phyloP scores from a whole-genome alignment of 2,888 invertebrate genomes.

The Phyllotreta striolata region DNA sequence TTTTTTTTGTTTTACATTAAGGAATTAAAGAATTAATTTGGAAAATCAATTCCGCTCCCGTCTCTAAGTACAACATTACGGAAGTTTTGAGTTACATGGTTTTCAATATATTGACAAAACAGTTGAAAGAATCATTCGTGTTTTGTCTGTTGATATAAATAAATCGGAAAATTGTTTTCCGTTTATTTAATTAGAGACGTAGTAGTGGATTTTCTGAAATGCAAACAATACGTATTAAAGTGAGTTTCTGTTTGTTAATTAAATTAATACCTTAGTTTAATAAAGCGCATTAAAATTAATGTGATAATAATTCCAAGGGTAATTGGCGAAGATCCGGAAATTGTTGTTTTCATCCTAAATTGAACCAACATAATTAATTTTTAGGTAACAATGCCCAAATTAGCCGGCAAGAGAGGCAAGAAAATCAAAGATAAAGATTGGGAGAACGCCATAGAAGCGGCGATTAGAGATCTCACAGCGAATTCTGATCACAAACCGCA shows the following conservation, averaged over 20 bases:
- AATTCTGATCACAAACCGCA: constrained; percentile 64
- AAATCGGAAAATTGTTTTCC: no score
- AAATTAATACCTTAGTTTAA: no score
- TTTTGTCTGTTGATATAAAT: no score
- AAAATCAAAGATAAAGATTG: constrained; percentile 69
- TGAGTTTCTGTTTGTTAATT: neutral
- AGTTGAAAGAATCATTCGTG: neutral
- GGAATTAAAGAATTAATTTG: no score
- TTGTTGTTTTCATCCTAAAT: neutral
- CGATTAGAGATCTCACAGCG: constrained; percentile 75
- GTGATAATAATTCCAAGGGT: neutral
- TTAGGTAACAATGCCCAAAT: constrained; percentile 78
- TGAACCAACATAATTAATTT: constrained; percentile 40
- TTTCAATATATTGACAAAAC: constrained; percentile 11
- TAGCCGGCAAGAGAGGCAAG: constrained; percentile 58
- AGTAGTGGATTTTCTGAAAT: neutral
- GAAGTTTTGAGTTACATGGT: no score
- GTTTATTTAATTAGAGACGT: no score
- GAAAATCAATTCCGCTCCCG: constrained; percentile 5
- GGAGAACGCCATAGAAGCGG: constrained; percentile 81
- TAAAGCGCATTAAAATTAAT: neutral
- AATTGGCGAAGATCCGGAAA: neutral
- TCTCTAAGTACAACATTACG: neutral
- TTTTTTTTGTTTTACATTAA: neutral
- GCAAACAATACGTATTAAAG: neutral